Evolutionary conservation across 2,797 vertebrate genomes (phyloP), one percentile per base, ranked within the genome.

Genomic region (Poeciliopsis paucimaculata): DNA sequence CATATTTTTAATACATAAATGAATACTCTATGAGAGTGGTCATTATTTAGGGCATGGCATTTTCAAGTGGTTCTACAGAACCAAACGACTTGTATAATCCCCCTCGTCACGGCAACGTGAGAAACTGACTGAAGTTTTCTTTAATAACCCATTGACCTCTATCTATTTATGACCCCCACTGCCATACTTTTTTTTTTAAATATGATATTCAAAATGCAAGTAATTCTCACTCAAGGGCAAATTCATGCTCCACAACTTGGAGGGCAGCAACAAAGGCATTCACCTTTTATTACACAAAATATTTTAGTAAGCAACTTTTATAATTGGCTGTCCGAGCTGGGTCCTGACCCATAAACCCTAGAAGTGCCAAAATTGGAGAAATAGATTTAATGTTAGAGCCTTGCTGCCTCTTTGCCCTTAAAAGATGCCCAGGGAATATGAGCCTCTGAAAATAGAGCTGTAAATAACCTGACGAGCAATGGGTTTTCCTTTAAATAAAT

Each of bases 401-500:
- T 92, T 82, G 91, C 94, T 88, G 91, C 93, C 87, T 94, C 93
- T 94, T 94, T 95, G 93, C 93, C 94, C 94, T 95, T 94, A 92
- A 94, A 96, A 95, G 94, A 93, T 87, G 92, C 92, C 90, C 89
- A 86, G 93, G 89, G 93, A 95, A 95, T 93, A 95, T 92, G 94
- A 94, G 95, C 90, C 92, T 87, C 57, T 91, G 96, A 95, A 96
- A 96, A 97, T 97, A 96, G 96, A 96, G 96, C 97, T 96, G 97
- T 99, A 99, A 99, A 99, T 98, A 98, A 98, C 96, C 94, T 94
- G 97, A 97, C 96, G 96, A 97, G 97, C 97, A 98, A 99, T 99
- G 98, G 98, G 98, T 99, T 98, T 98, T 98, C 98, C 98, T 99
- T 99, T 99, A 99, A 99, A 99, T 99, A 99, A 99, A 99, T 99